phyloP scores from a whole-genome alignment of 1,140 invertebrate species.

The Doryteuthis pealeii region DNA sequence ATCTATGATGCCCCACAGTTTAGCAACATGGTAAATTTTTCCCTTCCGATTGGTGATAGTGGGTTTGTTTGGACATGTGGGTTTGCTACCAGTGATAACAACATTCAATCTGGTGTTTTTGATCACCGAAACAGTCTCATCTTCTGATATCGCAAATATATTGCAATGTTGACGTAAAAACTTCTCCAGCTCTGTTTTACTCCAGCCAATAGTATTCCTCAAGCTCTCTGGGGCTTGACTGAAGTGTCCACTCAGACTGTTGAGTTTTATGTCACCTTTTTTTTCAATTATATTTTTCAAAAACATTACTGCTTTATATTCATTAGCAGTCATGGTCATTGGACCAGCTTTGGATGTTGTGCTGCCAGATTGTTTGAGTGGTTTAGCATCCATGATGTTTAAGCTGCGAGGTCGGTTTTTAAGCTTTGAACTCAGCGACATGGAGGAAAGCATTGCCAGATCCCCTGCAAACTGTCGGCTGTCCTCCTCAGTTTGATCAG shows the following conservation, averaged over 20 bases:
- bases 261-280: constrained; percentile 56
- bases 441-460: constrained; percentile 20
- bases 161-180: constrained; percentile 55
- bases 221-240: constrained; percentile 56
- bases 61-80: constrained; percentile 42
- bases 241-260: constrained; percentile 52
- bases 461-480: constrained; percentile 28
- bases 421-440: constrained; percentile 38
- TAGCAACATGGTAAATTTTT: constrained; percentile 59
- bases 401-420: constrained; percentile 49
- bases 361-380: constrained; percentile 6
- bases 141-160: constrained; percentile 54
- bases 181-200: constrained; percentile 54
- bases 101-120: constrained; percentile 58
- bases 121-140: constrained; percentile 53
- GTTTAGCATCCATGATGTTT: constrained; percentile 34
- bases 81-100: constrained; percentile 57
- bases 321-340: constrained; percentile 59
- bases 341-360: constrained; percentile 47
- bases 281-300: constrained; percentile 59
- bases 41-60: constrained; percentile 53
- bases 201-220: constrained; percentile 57
- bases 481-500: constrained; percentile 42
- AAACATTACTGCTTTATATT: constrained; percentile 61
- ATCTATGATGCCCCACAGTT: constrained; percentile 62